These are phyloP conservation scores for Siniperca scherzeri DNA, from an alignment of 2,797 vertebrate species.

Conservation along the genomic window DNA sequence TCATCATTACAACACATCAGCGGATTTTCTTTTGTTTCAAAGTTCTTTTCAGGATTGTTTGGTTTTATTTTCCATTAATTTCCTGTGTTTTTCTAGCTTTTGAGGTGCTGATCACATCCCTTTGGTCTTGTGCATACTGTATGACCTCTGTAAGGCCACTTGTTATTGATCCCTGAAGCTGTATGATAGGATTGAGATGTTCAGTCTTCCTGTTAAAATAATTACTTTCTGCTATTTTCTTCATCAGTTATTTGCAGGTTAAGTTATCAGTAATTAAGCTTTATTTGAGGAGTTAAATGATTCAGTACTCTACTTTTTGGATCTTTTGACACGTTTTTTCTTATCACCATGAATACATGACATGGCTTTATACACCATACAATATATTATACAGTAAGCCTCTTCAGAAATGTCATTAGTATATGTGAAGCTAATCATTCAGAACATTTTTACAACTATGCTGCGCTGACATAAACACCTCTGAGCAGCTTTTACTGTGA, in stretches of 20 bases:
- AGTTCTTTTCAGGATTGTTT: background rate
- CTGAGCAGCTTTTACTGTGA: background rate
- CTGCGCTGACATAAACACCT: background rate
- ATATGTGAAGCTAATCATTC: background rate
- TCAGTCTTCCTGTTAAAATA: background rate
- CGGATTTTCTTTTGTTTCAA: background rate
- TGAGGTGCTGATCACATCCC: background rate
- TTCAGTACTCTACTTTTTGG: background rate
- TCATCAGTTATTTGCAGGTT: background rate
- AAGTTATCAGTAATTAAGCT: background rate
- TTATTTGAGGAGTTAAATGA: background rate
- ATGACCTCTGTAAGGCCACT: too few relatives aligned
- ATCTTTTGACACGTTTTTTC: background rate
- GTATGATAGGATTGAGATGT: background rate
- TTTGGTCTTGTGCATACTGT: background rate
- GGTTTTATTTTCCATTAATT: background rate
- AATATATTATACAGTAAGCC: background rate
- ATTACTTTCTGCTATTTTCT: background rate
- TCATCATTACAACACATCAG: background rate
- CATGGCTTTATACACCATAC: background rate
- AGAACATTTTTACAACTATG: slow-evolving; percentile 1
- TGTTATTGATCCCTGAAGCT: slow-evolving; percentile 10
- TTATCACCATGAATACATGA: slow-evolving; percentile 2
- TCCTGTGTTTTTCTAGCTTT: background rate
- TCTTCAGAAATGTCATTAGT: slow-evolving; percentile 1